Evolutionary conservation across 92 coral and sea anemone genomes (phyloP).

Genomic region (Pocillopora grandis): DNA sequence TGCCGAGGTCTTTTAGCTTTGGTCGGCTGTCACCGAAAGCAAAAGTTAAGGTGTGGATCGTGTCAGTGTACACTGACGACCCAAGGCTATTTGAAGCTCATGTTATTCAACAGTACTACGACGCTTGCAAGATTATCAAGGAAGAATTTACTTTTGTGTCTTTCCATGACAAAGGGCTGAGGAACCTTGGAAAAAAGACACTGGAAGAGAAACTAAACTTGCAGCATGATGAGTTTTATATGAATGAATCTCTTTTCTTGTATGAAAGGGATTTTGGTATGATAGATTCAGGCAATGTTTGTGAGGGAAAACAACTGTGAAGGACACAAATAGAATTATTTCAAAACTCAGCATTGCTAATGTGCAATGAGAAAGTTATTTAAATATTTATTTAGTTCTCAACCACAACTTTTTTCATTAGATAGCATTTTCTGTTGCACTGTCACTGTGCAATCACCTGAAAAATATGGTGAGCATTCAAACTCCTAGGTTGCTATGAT

Average conservation of each 20-base stretch:
- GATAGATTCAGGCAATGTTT: background rate
- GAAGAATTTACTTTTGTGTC: constrained; percentile 69
- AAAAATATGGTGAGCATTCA: no score
- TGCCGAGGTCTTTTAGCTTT: constrained; percentile 78
- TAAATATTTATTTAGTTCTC: no score
- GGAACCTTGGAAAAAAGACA: constrained; percentile 46
- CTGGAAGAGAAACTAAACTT: constrained; percentile 60
- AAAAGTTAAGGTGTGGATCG: constrained; percentile 71
- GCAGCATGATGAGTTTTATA: constrained; percentile 68
- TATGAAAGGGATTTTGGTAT: constrained; percentile 1
- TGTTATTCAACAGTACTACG: constrained; percentile 58
- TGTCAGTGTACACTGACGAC: constrained; percentile 75
- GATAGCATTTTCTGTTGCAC: no score
- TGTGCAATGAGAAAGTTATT: no score
- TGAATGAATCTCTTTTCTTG: background rate
- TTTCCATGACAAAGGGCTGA: constrained; percentile 57
- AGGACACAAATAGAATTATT: no score
- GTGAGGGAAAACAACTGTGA: background rate
- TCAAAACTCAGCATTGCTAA: no score
- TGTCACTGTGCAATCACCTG: no score
- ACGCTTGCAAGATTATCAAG: constrained; percentile 40
- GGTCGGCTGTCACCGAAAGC: constrained; percentile 76
- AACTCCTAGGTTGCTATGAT: no score
- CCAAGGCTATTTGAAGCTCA: constrained; percentile 63
- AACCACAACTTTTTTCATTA: no score